These are phyloP conservation scores for Torymus auratus DNA, from an alignment of 2,888 invertebrate genomes.

Conservation along the genomic window DNA sequence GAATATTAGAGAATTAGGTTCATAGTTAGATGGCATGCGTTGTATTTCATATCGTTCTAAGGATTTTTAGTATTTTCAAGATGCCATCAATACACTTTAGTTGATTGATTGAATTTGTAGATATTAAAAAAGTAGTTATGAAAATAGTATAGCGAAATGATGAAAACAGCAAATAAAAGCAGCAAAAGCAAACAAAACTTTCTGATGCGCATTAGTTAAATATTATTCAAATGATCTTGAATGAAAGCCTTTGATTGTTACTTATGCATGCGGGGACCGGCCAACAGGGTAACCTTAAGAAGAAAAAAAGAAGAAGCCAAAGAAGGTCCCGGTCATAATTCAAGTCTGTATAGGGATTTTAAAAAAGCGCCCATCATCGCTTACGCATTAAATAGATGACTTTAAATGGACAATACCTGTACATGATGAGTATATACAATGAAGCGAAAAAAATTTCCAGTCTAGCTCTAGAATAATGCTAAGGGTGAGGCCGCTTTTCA, in stretches of 20 bases:
- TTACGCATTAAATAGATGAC: neutral
- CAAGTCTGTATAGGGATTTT: constrained; percentile 35
- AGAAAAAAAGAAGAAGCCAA: constrained; percentile 10
- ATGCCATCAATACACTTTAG: too few relatives aligned
- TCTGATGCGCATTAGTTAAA: constrained; percentile 26
- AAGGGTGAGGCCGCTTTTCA: too few relatives aligned
- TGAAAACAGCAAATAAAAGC: constrained; percentile 15
- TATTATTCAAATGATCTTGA: constrained; percentile 44
- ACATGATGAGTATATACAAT: too few relatives aligned
- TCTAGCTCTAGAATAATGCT: too few relatives aligned
- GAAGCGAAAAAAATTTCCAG: too few relatives aligned
- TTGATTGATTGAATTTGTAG: too few relatives aligned
- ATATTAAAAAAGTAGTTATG: neutral
- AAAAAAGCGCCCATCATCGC: constrained; percentile 51
- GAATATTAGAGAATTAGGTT: too few relatives aligned
- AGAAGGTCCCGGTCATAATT: constrained; percentile 39
- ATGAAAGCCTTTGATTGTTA: constrained; percentile 26
- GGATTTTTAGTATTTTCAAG: too few relatives aligned
- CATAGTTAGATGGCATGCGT: too few relatives aligned
- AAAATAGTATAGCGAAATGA: constrained; percentile 10
- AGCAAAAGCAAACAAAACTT: constrained; percentile 35
- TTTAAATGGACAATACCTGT: too few relatives aligned
- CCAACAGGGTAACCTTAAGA: neutral
- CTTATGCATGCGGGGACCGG: constrained; percentile 14
- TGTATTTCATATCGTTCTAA: too few relatives aligned